Evolutionary conservation across 2,113 vertebrate genomes (phyloP), one percentile per base, ranked within the genome.

Genomic region (Oenanthe oenanthe): DNA sequence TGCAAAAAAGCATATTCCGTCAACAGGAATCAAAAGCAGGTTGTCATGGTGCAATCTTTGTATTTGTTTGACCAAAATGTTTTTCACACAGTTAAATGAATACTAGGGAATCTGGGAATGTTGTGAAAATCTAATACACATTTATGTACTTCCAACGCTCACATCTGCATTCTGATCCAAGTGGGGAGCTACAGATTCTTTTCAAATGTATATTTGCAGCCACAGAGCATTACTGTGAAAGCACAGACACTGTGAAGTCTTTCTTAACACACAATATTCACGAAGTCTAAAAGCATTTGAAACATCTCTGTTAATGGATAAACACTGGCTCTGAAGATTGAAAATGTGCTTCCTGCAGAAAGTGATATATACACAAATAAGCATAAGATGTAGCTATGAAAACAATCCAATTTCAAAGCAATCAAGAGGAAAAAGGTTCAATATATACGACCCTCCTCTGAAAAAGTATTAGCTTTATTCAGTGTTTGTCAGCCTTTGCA

Each of bases 301-400:
- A 94, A 88, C 51, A 38, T 77, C 50, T 93, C 42, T 73, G 51
- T 80, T 93, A 92, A 88, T 71, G 60, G 34, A 85, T 77, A 83
- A 95, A 73, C 63, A 90, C 17, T 50, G 7, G 4, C 10, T 58
- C 47, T 80, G 60, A 32, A 88, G 71, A 90, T 28, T 93, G 67
- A 66, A 93, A 88, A 75, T 63, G 56, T 74, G 26, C 38, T 92
- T 93, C 45, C 47, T 80, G 38, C 3, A 2, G 67, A 83, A 96
- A 82, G 19, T 53, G n/a, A 88, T 61, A 54, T 57, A 79, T n/a
- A 34, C 58, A 85, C 10, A 90, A 93, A 80, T 62, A 88, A 92
- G 26, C 36, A 48, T 60, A 94, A 85, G 32, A 53, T 66, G 42
- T 53, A 92, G 20, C 60, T 76, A 70, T 79, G 81, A 95, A 92